Conservation (phyloP, 2,113 vertebrate genomes). For the Reinhardtius hippoglossoides region DNA sequence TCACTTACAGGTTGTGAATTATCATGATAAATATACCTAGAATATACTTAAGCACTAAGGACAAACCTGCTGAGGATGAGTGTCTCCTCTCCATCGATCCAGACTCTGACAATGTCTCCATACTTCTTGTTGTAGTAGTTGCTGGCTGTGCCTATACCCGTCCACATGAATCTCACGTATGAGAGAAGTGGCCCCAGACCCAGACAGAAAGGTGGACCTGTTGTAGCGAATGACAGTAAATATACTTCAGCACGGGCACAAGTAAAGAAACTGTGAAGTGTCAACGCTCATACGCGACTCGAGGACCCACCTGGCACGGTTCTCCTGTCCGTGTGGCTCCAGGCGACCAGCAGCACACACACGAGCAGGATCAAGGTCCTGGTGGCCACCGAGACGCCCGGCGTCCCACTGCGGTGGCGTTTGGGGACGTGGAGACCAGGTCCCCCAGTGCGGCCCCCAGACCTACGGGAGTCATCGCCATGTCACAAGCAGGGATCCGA, state of each 20-base stretch:
- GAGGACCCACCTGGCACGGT: slow-evolving; percentile 86
- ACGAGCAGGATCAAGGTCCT: slow-evolving; percentile 83
- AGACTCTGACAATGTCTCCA: slow-evolving; percentile 93
- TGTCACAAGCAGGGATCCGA: slow-evolving; percentile 52
- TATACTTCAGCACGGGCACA: background rate
- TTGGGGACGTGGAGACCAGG: slow-evolving; percentile 74
- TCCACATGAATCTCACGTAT: slow-evolving; percentile 86
- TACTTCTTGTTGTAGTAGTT: slow-evolving; percentile 96
- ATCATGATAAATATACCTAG: no score
- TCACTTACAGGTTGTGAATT: background rate
- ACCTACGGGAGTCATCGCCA: slow-evolving; percentile 59
- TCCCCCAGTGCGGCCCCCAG: slow-evolving; percentile 74
- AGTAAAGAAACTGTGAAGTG: background rate
- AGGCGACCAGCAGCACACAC: slow-evolving; percentile 84
- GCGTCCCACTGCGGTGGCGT: slow-evolving; percentile 70
- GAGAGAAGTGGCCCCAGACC: slow-evolving; percentile 82
- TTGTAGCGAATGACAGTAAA: background rate
- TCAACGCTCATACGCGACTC: background rate
- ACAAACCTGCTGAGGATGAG: slow-evolving; percentile 94
- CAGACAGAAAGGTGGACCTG: slow-evolving; percentile 92
- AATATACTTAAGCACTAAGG: background rate
- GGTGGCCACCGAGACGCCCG: slow-evolving; percentile 65
- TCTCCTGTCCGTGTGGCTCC: slow-evolving; percentile 83
- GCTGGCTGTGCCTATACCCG: slow-evolving; percentile 91
- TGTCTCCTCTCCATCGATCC: slow-evolving; percentile 95